Evolutionary conservation across 2,888 invertebrate species (phyloP), one percentile per base, ranked within the genome.

Genomic region (Apamea sordens): DNA sequence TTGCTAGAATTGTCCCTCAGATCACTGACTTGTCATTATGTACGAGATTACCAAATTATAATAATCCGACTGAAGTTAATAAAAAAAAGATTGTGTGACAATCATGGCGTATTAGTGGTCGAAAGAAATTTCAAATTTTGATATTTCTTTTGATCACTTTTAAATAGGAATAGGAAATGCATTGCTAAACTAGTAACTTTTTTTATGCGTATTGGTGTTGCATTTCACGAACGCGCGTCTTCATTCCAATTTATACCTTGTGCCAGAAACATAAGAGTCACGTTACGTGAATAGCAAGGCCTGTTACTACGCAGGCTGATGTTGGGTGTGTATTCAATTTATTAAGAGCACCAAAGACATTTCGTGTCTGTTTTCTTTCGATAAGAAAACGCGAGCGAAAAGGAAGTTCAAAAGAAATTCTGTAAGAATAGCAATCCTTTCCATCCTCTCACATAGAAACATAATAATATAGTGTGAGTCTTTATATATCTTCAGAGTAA

Each of bases 271-370:
- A 41, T 71, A 59, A 21, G 11, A 32, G 10, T 32, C 32, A 32
- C 63, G 21, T 32, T 5, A 32, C 10, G 32, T 64, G 11, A 61
- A 28, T 13, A n/a, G 1, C 21, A 21, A 44, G 65, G 32, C 32
- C 18, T 64, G 32, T 64, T 21, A 63, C 10, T 24, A 32, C 24
- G 47, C 11, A 41, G 7, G 7, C 7, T 32, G 32, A 32, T 21
- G 32, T 21, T 2, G 18, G 32, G 32, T 65, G 65, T 65, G 65
- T 73, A n/a, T 65, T 73, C 18, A 47, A 73, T 73, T 47, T 73
- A 65, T 61, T 67, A 47, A 73, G 11, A 50, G 36, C 67, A 73
- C 5, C 18, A 50, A 73, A 73, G n/a, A 67, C 11, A 73, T 47
- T 50, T 24, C 18, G 21, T 36, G 68, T 63, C 47, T 73, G 53